Percentiles rank a stretch among this genome's conserved stretches.
Conservation (phyloP, 2,113 vertebrate species). For the Eonycteris spelaea region DNA sequence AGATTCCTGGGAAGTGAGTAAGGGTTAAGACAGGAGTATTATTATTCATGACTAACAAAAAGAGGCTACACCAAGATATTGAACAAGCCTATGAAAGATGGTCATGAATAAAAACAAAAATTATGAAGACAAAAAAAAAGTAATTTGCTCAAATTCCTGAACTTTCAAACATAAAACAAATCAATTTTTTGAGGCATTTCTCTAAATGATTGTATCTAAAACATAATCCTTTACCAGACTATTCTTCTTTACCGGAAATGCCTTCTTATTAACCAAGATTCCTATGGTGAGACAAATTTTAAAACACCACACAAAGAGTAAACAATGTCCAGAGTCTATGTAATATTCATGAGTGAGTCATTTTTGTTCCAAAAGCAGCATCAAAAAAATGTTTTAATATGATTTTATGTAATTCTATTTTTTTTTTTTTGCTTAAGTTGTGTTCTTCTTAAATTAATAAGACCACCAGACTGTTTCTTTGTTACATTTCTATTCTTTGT, state of each 20-base stretch:
- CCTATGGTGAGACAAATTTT: not conserved
- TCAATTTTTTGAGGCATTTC: not conserved
- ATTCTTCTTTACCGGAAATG: not conserved
- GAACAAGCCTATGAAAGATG: not conserved
- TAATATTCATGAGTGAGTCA: conserved; percentile 10
- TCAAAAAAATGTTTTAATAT: not conserved
- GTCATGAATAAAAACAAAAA: not conserved
- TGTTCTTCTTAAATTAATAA: not conserved
- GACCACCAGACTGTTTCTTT: not conserved
- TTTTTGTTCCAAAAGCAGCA: not conserved
- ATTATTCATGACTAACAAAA: not conserved
- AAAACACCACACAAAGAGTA: not conserved
- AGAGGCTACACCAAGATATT: not conserved
- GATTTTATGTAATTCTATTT: not conserved
- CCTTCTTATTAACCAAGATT: not conserved
- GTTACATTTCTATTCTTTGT: not conserved
- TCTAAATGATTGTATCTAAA: not conserved
- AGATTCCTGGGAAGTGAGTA: not conserved
- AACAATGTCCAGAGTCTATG: not conserved
- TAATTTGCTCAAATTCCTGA: not conserved
- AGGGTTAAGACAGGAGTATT: not conserved
- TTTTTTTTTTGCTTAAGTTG: not conserved
- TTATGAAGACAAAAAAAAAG: not conserved
- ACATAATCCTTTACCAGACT: not conserved
- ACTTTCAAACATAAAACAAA: not conserved